Percentiles rank a stretch among this genome's conserved stretches.
Evolutionary conservation across 2,888 invertebrate species (phyloP).

Genomic region (Monopis laevigella): DNA sequence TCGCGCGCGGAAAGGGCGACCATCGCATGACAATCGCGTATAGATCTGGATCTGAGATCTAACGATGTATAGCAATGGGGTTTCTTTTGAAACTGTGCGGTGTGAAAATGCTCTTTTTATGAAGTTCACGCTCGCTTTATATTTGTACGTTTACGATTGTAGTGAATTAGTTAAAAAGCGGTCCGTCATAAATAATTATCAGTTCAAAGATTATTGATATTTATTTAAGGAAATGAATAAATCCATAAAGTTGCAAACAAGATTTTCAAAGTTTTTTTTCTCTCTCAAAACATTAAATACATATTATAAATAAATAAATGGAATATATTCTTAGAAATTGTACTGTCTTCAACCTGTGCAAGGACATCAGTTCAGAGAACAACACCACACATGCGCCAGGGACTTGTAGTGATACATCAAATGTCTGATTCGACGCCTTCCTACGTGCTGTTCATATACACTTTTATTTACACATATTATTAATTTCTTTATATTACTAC

Average conservation of each 20-base stretch:
- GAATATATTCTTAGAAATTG: not conserved
- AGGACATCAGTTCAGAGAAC: constrained; percentile 38
- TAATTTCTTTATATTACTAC: no score
- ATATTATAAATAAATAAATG: not conserved
- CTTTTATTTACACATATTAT: no score
- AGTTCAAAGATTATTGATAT: no score
- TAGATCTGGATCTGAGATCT: constrained; percentile 2
- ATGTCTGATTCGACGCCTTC: constrained; percentile 43
- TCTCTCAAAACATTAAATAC: not conserved
- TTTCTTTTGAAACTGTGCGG: constrained; percentile 8
- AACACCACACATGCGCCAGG: constrained; percentile 37
- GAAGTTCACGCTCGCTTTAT: not conserved
- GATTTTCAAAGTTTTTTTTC: no score
- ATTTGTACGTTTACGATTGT: no score
- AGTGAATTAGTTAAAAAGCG: no score
- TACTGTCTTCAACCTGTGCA: not conserved
- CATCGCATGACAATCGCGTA: constrained; percentile 19
- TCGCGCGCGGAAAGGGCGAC: constrained; percentile 33
- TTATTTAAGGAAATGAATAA: no score
- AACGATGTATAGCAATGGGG: constrained; percentile 1
- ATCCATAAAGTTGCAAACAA: no score
- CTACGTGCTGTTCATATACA: no score
- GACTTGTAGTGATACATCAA: constrained; percentile 56
- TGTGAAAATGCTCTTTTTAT: constrained; percentile 6
- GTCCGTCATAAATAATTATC: no score